Conservation (phyloP, 1,140 invertebrate species). For the Amyelois transitella region DNA sequence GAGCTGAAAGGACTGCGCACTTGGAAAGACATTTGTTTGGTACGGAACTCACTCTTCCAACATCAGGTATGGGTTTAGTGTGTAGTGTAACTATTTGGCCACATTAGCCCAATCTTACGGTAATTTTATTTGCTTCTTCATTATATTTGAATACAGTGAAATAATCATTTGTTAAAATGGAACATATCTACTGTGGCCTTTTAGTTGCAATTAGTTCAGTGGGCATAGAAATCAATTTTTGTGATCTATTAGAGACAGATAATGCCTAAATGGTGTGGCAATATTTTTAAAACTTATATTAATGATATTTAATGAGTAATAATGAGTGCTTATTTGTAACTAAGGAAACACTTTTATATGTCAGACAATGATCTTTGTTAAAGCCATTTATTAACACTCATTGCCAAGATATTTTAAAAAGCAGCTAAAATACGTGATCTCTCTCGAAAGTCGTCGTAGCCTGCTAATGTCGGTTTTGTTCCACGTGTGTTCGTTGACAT, state of each 20-base stretch:
- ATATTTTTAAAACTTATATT: too few relatives aligned
- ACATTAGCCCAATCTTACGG: neutral
- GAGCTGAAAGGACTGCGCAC: constrained; percentile 68
- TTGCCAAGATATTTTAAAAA: constrained; percentile 25
- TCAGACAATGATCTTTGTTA: constrained; percentile 3
- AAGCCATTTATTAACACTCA: neutral
- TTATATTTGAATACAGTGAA: too few relatives aligned
- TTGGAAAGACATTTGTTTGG: constrained; percentile 72
- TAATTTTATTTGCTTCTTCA: too few relatives aligned
- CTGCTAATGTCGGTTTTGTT: constrained; percentile 7
- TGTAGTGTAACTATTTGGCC: neutral
- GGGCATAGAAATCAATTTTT: neutral
- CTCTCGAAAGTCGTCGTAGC: constrained; percentile 7
- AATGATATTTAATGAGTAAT: too few relatives aligned
- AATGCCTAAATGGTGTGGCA: neutral
- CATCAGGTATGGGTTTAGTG: constrained; percentile 50
- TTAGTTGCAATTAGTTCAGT: neutral
- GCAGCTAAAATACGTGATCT: constrained; percentile 19
- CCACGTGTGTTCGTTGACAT: constrained; percentile 41
- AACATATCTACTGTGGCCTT: neutral
- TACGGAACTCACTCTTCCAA: constrained; percentile 68
- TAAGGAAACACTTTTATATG: neutral
- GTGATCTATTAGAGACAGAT: neutral
- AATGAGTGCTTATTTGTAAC: too few relatives aligned
- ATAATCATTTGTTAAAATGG: neutral